These are phyloP conservation scores for Hippoglossus stenolepis DNA, from an alignment of 2,113 vertebrate species.

Conservation along the genomic window DNA sequence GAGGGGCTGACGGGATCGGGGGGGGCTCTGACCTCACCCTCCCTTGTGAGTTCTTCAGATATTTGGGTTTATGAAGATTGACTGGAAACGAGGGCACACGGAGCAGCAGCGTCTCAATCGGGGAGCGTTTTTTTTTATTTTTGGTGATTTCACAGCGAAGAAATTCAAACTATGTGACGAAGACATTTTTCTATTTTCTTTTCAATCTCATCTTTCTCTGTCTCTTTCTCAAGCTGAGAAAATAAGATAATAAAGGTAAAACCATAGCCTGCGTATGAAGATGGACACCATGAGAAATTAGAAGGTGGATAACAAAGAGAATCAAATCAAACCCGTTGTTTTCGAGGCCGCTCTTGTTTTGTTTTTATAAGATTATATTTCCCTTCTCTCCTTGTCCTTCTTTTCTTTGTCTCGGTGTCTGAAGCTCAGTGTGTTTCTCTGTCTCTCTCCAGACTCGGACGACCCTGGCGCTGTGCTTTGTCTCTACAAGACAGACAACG, in stretches of 20 bases:
- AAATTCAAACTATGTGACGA: constrained; percentile 5
- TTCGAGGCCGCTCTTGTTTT: too few relatives aligned
- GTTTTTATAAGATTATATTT: too few relatives aligned
- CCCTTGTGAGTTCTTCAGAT: constrained; percentile 26
- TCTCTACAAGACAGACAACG: constrained; percentile 91
- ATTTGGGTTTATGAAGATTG: constrained; percentile 44
- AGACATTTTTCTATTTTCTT: constrained; percentile 8
- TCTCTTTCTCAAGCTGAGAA: neutral
- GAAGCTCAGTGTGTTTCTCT: neutral
- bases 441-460: constrained; percentile 83
- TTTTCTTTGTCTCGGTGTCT: neutral
- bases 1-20: neutral
- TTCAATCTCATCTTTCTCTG: neutral
- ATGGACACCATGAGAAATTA: too few relatives aligned
- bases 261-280: too few relatives aligned
- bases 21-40: constrained; percentile 52
- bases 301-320: too few relatives aligned
- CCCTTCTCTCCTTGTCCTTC: neutral
- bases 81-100: constrained; percentile 12
- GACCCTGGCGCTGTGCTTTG: constrained; percentile 87
- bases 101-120: constrained; percentile 12
- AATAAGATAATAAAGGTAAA: too few relatives aligned
- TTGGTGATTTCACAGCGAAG: constrained; percentile 43
- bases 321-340: too few relatives aligned
- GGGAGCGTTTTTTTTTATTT: neutral